Conservation (phyloP, 2,797 vertebrate species). For the Phrynocephalus guinanensis region DNA sequence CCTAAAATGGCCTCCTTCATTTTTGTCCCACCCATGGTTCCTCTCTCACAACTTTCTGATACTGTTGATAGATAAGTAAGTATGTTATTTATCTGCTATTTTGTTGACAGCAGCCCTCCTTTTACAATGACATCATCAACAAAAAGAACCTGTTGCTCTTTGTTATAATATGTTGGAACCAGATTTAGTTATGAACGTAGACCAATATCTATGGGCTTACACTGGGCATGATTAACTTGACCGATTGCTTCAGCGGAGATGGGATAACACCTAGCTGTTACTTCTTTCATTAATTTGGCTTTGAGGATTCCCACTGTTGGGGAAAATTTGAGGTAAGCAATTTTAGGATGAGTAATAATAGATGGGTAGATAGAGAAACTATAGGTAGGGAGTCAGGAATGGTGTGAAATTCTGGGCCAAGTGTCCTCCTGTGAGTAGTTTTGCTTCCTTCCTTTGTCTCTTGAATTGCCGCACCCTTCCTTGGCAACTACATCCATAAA, state of each 20-base stretch:
- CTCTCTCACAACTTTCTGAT: too few species aligned
- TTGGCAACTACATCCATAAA: conserved; percentile 36
- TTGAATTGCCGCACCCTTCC: background rate
- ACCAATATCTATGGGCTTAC: background rate
- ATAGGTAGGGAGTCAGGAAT: background rate
- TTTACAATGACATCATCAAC: too few species aligned
- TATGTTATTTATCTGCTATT: too few species aligned
- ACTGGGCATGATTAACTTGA: background rate
- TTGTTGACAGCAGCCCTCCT: too few species aligned
- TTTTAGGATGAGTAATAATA: background rate
- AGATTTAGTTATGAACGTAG: background rate
- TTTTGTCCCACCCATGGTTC: background rate
- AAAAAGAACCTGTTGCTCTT: background rate
- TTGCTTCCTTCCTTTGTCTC: background rate
- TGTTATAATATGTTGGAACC: background rate
- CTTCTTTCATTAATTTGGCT: background rate
- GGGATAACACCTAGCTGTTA: background rate
- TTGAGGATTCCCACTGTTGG: background rate
- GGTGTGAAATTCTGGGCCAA: background rate
- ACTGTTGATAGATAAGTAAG: too few species aligned
- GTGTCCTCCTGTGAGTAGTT: background rate
- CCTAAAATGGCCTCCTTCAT: background rate
- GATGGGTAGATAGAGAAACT: background rate
- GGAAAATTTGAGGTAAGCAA: background rate
- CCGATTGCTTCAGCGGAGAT: background rate